Evolutionary conservation across 2,888 invertebrate genomes (phyloP).

Genomic region (Drosophila borborema): DNA sequence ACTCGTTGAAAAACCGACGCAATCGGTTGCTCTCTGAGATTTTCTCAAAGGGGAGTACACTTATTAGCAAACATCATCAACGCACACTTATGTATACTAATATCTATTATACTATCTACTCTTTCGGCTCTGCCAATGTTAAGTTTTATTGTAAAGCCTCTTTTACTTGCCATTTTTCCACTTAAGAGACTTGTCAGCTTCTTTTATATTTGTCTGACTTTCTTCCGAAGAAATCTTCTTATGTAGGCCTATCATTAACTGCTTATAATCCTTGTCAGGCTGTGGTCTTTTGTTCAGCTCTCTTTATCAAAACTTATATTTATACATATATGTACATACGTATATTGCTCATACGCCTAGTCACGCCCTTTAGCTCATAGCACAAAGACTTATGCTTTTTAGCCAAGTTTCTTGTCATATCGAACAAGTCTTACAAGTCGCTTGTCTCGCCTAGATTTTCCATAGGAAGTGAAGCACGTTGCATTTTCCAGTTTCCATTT

Average conservation of each 20-base stretch:
- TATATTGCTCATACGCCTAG: not conserved
- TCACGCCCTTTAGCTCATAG: not conserved
- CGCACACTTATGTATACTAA: too few relatives aligned
- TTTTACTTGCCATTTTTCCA: not conserved
- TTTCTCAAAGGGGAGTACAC: not conserved
- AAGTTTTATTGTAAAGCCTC: not conserved
- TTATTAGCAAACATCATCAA: too few relatives aligned
- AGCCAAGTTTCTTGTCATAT: not conserved
- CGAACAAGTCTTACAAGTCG: constrained; percentile 22
- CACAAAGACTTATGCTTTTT: not conserved
- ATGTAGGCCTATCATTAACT: not conserved
- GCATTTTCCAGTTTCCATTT: constrained; percentile 37
- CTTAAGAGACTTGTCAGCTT: not conserved
- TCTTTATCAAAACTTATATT: not conserved
- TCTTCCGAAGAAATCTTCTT: not conserved
- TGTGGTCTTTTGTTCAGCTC: not conserved
- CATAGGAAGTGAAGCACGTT: constrained; percentile 62
- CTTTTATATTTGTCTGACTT: not conserved
- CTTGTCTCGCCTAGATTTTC: constrained; percentile 20
- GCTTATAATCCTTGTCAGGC: not conserved
- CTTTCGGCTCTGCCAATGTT: not conserved
- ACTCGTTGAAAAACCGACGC: too few relatives aligned
- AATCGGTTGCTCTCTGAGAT: too few relatives aligned
- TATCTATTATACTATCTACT: too few relatives aligned
- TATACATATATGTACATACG: not conserved